These are phyloP conservation scores for Sicus ferrugineus DNA, from an alignment of 2,888 invertebrate genomes.

Conservation along the genomic window DNA sequence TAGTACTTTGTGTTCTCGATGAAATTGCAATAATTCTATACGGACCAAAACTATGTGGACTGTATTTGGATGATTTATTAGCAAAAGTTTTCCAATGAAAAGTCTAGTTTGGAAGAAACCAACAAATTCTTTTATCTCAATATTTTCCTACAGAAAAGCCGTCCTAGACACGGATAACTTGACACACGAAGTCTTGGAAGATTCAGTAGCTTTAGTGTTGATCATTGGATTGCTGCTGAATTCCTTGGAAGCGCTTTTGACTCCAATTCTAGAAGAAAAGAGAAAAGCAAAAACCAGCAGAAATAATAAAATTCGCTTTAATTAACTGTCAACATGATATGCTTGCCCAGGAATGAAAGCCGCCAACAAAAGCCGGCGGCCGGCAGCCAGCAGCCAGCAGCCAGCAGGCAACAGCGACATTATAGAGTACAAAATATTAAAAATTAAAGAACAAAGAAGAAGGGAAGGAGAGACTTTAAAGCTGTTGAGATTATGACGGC, in stretches of 20 bases:
- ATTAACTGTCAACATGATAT: slow-evolving; percentile 26
- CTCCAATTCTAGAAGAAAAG: slow-evolving; percentile 9
- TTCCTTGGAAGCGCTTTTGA: slow-evolving; percentile 2
- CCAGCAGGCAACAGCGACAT: slow-evolving; percentile 8
- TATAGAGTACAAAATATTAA: slow-evolving; percentile 15
- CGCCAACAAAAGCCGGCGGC: background rate
- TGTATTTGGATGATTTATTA: no score
- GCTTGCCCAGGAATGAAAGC: background rate
- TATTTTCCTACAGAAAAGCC: background rate
- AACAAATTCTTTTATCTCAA: no score
- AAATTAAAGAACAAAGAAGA: slow-evolving; percentile 29
- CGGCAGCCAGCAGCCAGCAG: background rate
- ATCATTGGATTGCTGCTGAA: background rate
- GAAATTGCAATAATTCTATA: no score
- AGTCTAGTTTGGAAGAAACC: no score
- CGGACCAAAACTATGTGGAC: no score
- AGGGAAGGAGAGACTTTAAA: background rate
- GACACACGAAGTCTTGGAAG: background rate
- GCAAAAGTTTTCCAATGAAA: no score
- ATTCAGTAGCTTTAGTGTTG: slow-evolving; percentile 4
- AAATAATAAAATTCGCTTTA: slow-evolving; percentile 27
- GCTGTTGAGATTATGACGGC: slow-evolving; percentile 19
- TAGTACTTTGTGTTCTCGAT: no score
- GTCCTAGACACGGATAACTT: background rate
- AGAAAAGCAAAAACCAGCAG: background rate